Conservation (phyloP, 2,888 invertebrate species). For the Drosophila lacicola region DNA sequence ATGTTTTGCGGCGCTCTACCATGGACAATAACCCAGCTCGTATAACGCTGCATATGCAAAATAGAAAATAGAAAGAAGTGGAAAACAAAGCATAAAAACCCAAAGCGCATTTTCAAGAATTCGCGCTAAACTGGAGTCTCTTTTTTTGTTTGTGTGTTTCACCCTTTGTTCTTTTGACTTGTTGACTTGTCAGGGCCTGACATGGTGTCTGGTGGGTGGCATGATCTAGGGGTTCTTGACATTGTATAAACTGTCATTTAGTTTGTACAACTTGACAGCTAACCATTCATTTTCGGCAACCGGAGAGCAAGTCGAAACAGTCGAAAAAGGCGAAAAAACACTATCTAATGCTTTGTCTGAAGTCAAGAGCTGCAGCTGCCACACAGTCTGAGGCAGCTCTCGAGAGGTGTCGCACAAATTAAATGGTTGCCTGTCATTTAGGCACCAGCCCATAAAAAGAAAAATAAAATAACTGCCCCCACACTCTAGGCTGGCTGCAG, state of each 20-base stretch:
- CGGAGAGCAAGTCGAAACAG: slow-evolving; percentile 26
- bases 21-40: slow-evolving; percentile 35
- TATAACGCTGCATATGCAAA: slow-evolving; percentile 20
- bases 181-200: slow-evolving; percentile 58
- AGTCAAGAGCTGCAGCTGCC: slow-evolving; percentile 27
- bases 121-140: slow-evolving; percentile 32
- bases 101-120: slow-evolving; percentile 44
- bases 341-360: slow-evolving; percentile 22
- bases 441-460: background rate
- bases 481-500: background rate
- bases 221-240: slow-evolving; percentile 52
- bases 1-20: slow-evolving; percentile 53
- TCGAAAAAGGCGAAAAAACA: slow-evolving; percentile 31
- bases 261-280: slow-evolving; percentile 74
- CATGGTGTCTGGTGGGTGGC: slow-evolving; percentile 28
- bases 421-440: slow-evolving; percentile 59
- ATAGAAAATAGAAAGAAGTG: slow-evolving; percentile 1
- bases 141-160: slow-evolving; percentile 11
- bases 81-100: background rate
- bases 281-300: slow-evolving; percentile 68
- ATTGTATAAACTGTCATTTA: slow-evolving; percentile 77
- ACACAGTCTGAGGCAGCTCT: slow-evolving; percentile 28
- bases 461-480: slow-evolving; percentile 20
- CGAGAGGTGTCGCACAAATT: slow-evolving; percentile 61
- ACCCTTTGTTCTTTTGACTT: slow-evolving; percentile 46